Evolutionary conservation across 2,797 vertebrate genomes (phyloP).

Genomic region (Phyllotis vaccarum): DNA sequence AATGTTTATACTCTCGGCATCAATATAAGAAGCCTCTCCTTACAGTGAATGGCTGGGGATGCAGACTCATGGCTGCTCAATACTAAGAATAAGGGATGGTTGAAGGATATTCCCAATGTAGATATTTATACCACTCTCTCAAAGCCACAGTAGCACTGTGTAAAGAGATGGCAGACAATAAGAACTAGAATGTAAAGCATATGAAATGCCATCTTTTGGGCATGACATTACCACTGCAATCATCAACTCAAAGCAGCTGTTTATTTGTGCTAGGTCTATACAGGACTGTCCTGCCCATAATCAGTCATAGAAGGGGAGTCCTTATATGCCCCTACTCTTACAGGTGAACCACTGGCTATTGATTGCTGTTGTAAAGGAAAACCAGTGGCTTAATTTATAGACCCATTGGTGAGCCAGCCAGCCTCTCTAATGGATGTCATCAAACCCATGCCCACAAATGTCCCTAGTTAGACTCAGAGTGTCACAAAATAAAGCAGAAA

Average conservation of each 20-base stretch:
- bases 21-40: neutral
- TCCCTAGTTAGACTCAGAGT: neutral
- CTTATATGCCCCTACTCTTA: neutral
- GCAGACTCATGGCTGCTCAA: neutral
- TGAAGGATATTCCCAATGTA: neutral
- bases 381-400: neutral
- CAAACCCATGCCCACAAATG: neutral
- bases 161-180: neutral
- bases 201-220: neutral
- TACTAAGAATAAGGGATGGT: neutral
- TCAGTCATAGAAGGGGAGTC: neutral
- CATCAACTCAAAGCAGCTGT: neutral
- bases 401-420: neutral
- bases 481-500: neutral
- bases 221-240: too few relatives aligned
- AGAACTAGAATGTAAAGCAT: neutral
- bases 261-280: too few relatives aligned
- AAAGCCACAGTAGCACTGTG: neutral
- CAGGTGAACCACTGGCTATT: neutral
- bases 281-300: neutral
- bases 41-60: neutral
- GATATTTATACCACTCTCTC: neutral
- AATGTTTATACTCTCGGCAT: neutral
- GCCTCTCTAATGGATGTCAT: too few relatives aligned
- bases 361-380: neutral